Base-by-base conservation (phyloP, 1,140 invertebrate genomes). In the Prorops nasuta region DNA sequence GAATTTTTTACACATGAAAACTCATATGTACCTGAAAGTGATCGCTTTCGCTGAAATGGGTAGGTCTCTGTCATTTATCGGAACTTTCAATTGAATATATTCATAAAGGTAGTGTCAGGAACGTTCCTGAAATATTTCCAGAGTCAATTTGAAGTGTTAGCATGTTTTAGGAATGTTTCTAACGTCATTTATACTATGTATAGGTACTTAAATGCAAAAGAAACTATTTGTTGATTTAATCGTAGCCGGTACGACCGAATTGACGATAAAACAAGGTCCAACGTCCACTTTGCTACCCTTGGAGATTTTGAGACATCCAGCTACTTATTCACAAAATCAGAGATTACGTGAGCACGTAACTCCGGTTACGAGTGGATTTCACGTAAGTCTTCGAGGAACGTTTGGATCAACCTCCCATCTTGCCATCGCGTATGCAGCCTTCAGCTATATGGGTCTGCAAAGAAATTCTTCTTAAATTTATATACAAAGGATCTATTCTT, bases 371-470 rank as follows among this genome's bases (percentile, higher is more conserved):
- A 79, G 79, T 43, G 87, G 87, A 1, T 89, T 87, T 60, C 88
- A 89, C 63, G 81, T 89, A 8, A 81, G 83, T 34, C 68, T 90
- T 21, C 74, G 80, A 0, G 87, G 86, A 3, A 79, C 80, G 15
- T 88, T 90, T 48, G 79, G 79, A 14, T 74, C 81, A 35, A 77
- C 80, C 48, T 88, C 87, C 12, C 74, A 80, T 15, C 62, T 90
- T 28, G 85, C 85, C 9, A 84, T 90, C 17, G 82, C 86, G 3
- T 90, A 89, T 60, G 78, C 86, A 4, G 81, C 86, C n/a, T 90
- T 88, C 65, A 87, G 84, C 60, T 87, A 87, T 58, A 81, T 83
- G 73, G 85, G 86, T 85, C 64, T 64, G 71, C n/a, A n/a, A 44
- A 18, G 28, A 28, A 28, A 28, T 28, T 28, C 24, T n/a, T n/a